A percentile compares a stretch with the other conserved stretches of the same genome.
These are phyloP conservation scores for Mormoops blainvillei DNA, from an alignment of 2,113 vertebrate genomes.

Conservation along the genomic window DNA sequence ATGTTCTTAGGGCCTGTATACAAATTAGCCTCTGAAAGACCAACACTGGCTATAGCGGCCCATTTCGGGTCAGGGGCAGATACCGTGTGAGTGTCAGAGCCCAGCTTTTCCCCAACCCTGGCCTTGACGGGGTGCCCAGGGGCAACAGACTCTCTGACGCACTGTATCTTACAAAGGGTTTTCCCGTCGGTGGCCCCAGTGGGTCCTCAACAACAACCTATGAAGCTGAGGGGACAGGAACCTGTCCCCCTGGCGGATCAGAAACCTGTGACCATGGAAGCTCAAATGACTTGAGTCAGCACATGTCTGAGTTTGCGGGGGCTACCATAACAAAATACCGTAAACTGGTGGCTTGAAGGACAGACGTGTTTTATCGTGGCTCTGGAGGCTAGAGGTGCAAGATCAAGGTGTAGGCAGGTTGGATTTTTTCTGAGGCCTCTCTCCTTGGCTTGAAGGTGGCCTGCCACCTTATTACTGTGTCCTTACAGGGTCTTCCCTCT, in stretches of 20 bases:
- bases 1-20: background rate
- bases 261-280: background rate
- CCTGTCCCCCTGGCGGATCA: background rate
- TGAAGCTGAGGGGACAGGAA: background rate
- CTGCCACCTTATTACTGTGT: accelerated
- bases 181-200: background rate
- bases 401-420: too few relatives aligned
- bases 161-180: background rate
- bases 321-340: accelerated
- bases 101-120: background rate
- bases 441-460: background rate
- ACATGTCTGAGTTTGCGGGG: accelerated
- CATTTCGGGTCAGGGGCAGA: background rate
- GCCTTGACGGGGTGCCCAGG: accelerated
- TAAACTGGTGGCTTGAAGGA: too few relatives aligned
- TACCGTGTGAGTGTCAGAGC: background rate
- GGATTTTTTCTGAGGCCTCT: background rate
- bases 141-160: accelerated
- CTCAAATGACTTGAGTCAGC: background rate
- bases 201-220: background rate
- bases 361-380: accelerated
- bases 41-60: background rate
- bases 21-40: background rate
- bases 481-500: background rate
- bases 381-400: background rate